Evolutionary conservation across 1,140 invertebrate genomes (phyloP).

Genomic region (Ruditapes philippinarum): DNA sequence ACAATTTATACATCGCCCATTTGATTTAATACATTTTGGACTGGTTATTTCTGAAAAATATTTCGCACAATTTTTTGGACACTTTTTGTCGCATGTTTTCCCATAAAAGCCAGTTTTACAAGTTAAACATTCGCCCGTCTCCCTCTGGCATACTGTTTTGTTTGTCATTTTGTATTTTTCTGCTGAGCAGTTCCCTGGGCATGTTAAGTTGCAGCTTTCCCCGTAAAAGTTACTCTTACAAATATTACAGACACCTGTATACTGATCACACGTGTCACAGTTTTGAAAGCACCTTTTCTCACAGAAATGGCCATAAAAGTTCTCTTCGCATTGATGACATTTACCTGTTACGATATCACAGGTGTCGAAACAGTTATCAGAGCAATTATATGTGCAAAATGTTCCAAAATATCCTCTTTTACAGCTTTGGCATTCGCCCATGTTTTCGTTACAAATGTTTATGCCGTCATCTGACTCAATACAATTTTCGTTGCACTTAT

Average conservation of each 20-base stretch:
- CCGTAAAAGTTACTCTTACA: constrained; percentile 28
- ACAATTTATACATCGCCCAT: constrained; percentile 1
- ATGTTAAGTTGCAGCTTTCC: neutral
- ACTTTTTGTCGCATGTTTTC: neutral
- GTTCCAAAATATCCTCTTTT: constrained; percentile 10
- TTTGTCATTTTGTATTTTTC: neutral
- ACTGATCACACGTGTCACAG: constrained; percentile 24
- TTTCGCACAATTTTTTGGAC: constrained; percentile 6
- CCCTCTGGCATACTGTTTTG: constrained; percentile 6
- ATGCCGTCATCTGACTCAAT: too few relatives aligned
- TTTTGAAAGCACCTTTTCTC: neutral
- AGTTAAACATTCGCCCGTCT: constrained; percentile 19
- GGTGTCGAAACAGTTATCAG: neutral
- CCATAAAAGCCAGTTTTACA: constrained; percentile 26
- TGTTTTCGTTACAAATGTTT: neutral
- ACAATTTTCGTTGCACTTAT: neutral
- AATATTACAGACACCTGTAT: neutral
- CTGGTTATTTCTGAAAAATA: neutral
- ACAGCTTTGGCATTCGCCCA: neutral
- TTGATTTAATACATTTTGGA: neutral
- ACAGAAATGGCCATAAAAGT: constrained; percentile 8
- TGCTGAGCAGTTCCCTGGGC: neutral
- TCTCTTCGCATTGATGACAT: constrained; percentile 1
- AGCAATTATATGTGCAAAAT: neutral
- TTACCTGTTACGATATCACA: neutral